These are phyloP conservation scores for Vanessa cardui DNA, from an alignment of 2,888 invertebrate species.

Conservation along the genomic window DNA sequence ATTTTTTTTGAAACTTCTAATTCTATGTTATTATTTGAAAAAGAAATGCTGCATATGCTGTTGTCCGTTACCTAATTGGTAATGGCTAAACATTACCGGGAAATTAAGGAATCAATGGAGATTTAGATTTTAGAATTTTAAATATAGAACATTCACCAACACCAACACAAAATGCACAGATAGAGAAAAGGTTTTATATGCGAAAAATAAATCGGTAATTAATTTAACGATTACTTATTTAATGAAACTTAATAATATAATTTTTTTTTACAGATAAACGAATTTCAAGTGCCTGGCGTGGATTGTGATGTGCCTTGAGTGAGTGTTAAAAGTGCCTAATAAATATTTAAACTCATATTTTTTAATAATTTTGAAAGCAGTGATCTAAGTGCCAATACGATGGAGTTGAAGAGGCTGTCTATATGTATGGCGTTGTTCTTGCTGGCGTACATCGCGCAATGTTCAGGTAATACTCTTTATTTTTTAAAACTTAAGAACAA, in stretches of 20 bases:
- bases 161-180: constrained; percentile 29
- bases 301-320: constrained; percentile 73
- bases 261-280: constrained; percentile 58
- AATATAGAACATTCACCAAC: background rate
- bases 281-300: constrained; percentile 62
- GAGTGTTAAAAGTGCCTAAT: constrained; percentile 58
- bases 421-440: constrained; percentile 59
- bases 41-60: too few relatives aligned
- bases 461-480: constrained; percentile 61
- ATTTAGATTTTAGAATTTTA: too few relatives aligned
- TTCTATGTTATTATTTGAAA: too few relatives aligned
- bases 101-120: too few relatives aligned
- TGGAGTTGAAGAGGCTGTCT: constrained; percentile 66
- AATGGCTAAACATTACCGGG: too few relatives aligned
- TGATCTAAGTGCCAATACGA: constrained; percentile 44
- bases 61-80: too few relatives aligned
- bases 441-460: constrained; percentile 58
- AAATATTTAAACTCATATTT: constrained; percentile 47
- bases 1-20: too few relatives aligned
- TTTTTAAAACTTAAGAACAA: background rate
- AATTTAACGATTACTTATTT: background rate
- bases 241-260: constrained; percentile 16
- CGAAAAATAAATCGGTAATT: background rate
- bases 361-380: constrained; percentile 43
- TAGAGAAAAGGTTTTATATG: constrained; percentile 2